These are phyloP conservation scores for Lampris megalopsis DNA, from an alignment of 2,113 vertebrate genomes.

Conservation along the genomic window DNA sequence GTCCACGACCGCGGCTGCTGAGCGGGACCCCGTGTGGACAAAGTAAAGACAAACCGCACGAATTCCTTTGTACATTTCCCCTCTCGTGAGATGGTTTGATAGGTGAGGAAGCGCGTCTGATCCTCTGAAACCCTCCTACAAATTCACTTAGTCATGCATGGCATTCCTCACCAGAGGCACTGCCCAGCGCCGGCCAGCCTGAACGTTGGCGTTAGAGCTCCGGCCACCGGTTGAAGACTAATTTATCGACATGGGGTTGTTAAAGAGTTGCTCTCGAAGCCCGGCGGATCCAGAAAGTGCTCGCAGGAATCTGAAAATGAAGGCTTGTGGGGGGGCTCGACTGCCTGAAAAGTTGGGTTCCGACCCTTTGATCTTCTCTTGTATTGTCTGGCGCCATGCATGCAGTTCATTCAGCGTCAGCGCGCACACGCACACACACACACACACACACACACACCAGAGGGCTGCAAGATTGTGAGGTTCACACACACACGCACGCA, in stretches of 20 bases:
- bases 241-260: conserved; percentile 31
- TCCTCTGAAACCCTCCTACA: conserved; percentile 31
- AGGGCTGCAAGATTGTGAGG: conserved; percentile 27
- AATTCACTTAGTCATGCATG: conserved; percentile 78
- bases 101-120: conserved; percentile 6
- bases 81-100: not conserved
- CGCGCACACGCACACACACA: conserved; percentile 4
- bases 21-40: not conserved
- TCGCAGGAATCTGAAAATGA: conserved; percentile 19
- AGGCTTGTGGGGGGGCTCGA: not conserved
- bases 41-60: not conserved
- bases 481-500: conserved; percentile 32
- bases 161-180: conserved; percentile 71
- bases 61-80: not conserved
- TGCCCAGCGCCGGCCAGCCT: conserved; percentile 50
- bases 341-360: conserved; percentile 6
- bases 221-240: conserved; percentile 25
- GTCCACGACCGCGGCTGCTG: not conserved
- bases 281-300: not conserved
- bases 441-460: not conserved
- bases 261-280: conserved; percentile 7
- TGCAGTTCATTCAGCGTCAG: conserved; percentile 46
- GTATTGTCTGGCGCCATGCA: conserved; percentile 48
- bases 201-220: conserved; percentile 60
- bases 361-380: conserved; percentile 46